Conservation (phyloP, 1,140 invertebrate species). For the Lamellibrachia luymesi region DNA sequence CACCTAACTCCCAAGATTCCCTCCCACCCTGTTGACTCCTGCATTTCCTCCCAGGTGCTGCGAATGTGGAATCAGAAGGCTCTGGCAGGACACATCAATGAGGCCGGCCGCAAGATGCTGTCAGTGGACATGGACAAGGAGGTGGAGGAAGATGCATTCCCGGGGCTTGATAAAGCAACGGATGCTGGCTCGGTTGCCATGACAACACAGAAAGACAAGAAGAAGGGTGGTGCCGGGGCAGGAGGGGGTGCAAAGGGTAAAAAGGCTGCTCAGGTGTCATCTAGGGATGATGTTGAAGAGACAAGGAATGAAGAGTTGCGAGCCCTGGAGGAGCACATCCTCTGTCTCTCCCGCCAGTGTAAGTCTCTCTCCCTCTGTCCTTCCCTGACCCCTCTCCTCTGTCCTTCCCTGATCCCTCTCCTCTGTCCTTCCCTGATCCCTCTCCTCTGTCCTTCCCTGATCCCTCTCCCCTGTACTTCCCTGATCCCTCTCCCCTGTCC, state of each 20-base stretch:
- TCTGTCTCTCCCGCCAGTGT: slow-evolving; percentile 49
- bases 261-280: slow-evolving; percentile 20
- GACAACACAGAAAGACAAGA: slow-evolving; percentile 41
- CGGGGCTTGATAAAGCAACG: slow-evolving; percentile 27
- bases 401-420: not conserved
- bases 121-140: slow-evolving; percentile 34
- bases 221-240: slow-evolving; percentile 14
- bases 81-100: slow-evolving; percentile 49
- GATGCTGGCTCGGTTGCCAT: slow-evolving; percentile 23
- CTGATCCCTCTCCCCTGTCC: not conserved
- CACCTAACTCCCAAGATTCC: no score
- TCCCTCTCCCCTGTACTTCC: not conserved
- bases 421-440: not conserved
- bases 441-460: not conserved
- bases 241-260: slow-evolving; percentile 26
- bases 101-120: slow-evolving; percentile 47
- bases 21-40: no score
- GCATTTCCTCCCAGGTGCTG: slow-evolving; percentile 37
- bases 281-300: slow-evolving; percentile 35
- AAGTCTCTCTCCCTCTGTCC: not conserved
- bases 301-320: slow-evolving; percentile 51
- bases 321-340: slow-evolving; percentile 52
- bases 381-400: not conserved
- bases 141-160: slow-evolving; percentile 6
- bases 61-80: slow-evolving; percentile 50